Evolutionary conservation across 2,113 vertebrate species (phyloP).

Genomic region (Anguilla rostrata): DNA sequence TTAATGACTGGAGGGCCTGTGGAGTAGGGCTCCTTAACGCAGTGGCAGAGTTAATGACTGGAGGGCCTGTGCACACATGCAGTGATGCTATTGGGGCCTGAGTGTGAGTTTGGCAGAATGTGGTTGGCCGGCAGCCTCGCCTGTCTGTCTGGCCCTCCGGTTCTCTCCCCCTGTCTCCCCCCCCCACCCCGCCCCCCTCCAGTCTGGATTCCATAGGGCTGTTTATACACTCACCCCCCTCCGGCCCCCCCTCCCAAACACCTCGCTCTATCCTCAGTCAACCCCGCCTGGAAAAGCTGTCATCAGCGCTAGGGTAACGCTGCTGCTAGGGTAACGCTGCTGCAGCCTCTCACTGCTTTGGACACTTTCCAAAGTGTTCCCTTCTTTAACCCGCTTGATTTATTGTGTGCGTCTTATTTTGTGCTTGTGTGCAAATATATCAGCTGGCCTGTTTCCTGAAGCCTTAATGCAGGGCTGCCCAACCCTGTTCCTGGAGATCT

Average conservation of each 20-base stretch:
- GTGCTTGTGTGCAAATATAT: too few relatives aligned
- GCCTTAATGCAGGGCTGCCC: too few relatives aligned
- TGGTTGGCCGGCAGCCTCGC: background rate
- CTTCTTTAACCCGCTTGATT: too few relatives aligned
- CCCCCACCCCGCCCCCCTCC: background rate
- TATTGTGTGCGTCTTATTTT: too few relatives aligned
- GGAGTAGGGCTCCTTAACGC: background rate
- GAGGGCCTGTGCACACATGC: background rate
- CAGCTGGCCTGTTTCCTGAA: too few relatives aligned
- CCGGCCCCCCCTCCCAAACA: too few relatives aligned
- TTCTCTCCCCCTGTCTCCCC: background rate
- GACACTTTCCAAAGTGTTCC: too few relatives aligned
- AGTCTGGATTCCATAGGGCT: background rate
- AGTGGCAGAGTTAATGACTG: background rate
- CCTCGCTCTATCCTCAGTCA: background rate
- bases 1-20: background rate
- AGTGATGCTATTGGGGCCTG: background rate
- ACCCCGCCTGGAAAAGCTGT: background rate
- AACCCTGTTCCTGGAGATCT: too few relatives aligned
- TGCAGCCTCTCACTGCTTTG: background rate
- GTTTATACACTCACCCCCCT: background rate
- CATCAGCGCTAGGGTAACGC: background rate
- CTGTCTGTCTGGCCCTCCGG: background rate
- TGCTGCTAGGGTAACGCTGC: background rate
- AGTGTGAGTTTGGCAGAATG: background rate